Conservation (phyloP, 2,113 vertebrate genomes). For the Galbula dea region DNA sequence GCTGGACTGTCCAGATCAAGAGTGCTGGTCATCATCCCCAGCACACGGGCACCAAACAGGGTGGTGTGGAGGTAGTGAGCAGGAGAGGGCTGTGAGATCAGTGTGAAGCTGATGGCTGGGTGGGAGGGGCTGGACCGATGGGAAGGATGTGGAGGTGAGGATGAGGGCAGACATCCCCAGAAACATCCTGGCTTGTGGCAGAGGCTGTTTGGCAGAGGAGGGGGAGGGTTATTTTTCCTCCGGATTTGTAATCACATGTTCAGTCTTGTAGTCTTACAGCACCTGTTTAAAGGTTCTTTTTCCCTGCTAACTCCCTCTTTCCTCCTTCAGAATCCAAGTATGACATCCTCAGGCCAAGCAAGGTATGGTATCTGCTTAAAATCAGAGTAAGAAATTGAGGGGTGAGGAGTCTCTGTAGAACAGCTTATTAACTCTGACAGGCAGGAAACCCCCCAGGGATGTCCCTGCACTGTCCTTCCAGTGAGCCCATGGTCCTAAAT, state of each 20-base stretch:
- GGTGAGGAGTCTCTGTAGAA: not conserved
- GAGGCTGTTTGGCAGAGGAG: not conserved
- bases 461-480: not conserved
- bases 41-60: too few relatives aligned
- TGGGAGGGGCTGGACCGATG: not conserved
- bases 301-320: conserved; percentile 6
- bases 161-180: not conserved
- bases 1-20: accelerated
- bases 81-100: not conserved
- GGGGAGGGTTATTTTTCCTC: not conserved
- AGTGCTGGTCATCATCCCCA: accelerated
- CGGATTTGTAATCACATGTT: accelerated
- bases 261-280: not conserved
- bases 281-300: not conserved
- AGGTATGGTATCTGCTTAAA: conserved; percentile 67
- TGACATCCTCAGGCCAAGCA: conserved; percentile 66
- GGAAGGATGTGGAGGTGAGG: not conserved
- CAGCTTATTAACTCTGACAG: not conserved
- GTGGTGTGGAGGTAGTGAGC: too few relatives aligned
- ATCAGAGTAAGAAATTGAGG: not conserved
- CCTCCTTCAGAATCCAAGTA: conserved; percentile 60
- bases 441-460: accelerated
- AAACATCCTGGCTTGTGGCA: not conserved
- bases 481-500: not conserved
- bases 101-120: not conserved